phyloP scores from a whole-genome alignment of 2,113 vertebrate genomes.

The Leiothrix lutea region DNA sequence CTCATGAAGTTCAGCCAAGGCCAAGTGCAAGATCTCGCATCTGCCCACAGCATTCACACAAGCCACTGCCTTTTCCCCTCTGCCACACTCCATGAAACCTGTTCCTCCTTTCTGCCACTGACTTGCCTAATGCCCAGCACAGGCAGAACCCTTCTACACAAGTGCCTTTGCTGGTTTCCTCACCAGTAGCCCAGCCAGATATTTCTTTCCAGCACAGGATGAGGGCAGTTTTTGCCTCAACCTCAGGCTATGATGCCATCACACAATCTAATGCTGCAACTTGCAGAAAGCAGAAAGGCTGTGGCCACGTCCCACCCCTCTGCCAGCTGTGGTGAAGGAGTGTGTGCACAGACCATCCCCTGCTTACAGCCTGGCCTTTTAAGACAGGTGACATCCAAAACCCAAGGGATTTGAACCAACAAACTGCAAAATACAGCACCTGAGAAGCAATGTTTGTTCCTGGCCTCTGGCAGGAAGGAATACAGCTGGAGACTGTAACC shows the following conservation, averaged over 20 bases:
- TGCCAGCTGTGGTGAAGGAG: rapidly evolving
- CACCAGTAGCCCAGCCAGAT: background rate
- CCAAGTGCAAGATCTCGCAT: background rate
- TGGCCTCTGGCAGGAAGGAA: background rate
- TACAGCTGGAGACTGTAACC: background rate
- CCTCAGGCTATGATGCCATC: background rate
- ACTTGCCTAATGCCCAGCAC: background rate
- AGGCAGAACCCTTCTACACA: background rate
- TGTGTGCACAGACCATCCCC: background rate
- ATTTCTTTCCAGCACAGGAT: background rate
- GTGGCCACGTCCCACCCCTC: background rate
- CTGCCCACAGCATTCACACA: background rate
- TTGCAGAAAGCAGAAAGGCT: background rate
- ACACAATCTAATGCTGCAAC: no score
- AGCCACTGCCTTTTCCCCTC: rapidly evolving
- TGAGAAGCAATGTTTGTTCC: background rate
- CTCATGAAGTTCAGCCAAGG: background rate
- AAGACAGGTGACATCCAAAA: background rate
- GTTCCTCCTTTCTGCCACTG: rapidly evolving
- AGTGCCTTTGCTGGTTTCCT: background rate
- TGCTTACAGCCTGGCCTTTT: background rate
- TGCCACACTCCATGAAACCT: background rate
- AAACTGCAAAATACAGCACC: background rate
- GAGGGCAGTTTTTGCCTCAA: background rate
- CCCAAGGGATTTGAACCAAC: background rate